Base-by-base conservation (phyloP, 2,888 invertebrate genomes). In the Cheilosia urbana region DNA sequence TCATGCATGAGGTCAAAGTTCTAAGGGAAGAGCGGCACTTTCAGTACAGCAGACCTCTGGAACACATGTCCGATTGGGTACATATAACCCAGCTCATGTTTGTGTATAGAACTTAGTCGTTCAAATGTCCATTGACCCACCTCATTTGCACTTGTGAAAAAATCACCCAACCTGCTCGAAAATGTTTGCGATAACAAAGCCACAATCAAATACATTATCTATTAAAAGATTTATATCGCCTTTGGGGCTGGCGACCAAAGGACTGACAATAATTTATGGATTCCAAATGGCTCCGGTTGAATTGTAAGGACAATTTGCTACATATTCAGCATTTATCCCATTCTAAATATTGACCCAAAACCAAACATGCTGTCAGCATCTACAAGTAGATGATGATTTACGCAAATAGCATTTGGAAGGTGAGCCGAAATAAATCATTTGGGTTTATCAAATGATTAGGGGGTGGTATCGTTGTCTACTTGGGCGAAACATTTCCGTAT, bases 251-350 rank as follows among this genome's bases (percentile, higher is more conserved):
- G 1, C 9, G 34, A 21, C 45, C 42, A 45, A 45, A 24, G 45
- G 57, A 69, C 45, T 21, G n/a, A 42, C 11, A 42, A 9, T 53
- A 47, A 69, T 69, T 69, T 69, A 69, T 69, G 57, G 34, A 69
- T 57, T 68, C 55, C 42, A 34, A 49, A 47, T 49, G 49, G 13
- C 45, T 27, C 62, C 34, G 13, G 49, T 49, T 19, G 30, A 17
- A 13, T 42, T 24, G 15, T 40, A 42, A 6, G 19, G 13, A 40
- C 21, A 21, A 60, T 11, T 34, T 9, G 34, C 4, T 34, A 57
- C 13, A 19, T 17, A 63, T 63, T 68, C 21, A 37, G 5, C 37
- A 65, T 13, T 27, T 24, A 17, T 37, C 11, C 37, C 11, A 7
- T 24, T 34, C 13, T 30, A 5, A 58, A 51, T 1, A 34, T 11